Conservation (phyloP, 2,797 vertebrate genomes). For the Hylomyscus alleni region DNA sequence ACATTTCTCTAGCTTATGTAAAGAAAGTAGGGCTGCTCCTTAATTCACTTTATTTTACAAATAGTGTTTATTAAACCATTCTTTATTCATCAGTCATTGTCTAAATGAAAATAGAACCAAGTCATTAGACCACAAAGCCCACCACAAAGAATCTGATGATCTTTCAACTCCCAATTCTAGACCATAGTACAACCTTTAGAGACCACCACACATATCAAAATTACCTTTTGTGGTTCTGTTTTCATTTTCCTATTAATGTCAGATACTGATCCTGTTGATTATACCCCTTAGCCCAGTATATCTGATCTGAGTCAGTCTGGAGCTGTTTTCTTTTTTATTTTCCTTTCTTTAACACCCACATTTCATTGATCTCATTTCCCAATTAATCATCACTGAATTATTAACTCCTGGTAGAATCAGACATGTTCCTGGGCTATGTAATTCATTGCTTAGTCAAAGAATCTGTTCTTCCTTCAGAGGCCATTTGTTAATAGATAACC, state of each 20-base stretch:
- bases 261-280: neutral
- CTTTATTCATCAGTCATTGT: neutral
- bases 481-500: constrained; percentile 25
- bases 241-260: neutral
- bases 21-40: neutral
- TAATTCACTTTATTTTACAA: constrained; percentile 9
- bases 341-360: neutral
- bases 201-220: neutral
- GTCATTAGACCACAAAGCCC: neutral
- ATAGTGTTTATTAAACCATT: neutral
- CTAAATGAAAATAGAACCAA: constrained; percentile 14
- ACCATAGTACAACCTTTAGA: neutral
- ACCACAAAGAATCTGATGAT: neutral
- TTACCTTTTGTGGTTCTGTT: neutral
- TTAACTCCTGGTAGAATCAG: neutral
- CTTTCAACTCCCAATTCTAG: constrained; percentile 22
- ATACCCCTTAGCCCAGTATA: neutral
- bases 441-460: constrained; percentile 7
- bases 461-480: neutral
- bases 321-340: neutral
- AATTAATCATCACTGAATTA: neutral
- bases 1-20: constrained; percentile 21
- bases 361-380: neutral
- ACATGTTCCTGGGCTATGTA: neutral
- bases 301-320: neutral